A percentile compares a stretch with the other conserved stretches of the same genome.
These are phyloP conservation scores for Taenaris catops DNA, from an alignment of 2,888 invertebrate species.

Conservation along the genomic window DNA sequence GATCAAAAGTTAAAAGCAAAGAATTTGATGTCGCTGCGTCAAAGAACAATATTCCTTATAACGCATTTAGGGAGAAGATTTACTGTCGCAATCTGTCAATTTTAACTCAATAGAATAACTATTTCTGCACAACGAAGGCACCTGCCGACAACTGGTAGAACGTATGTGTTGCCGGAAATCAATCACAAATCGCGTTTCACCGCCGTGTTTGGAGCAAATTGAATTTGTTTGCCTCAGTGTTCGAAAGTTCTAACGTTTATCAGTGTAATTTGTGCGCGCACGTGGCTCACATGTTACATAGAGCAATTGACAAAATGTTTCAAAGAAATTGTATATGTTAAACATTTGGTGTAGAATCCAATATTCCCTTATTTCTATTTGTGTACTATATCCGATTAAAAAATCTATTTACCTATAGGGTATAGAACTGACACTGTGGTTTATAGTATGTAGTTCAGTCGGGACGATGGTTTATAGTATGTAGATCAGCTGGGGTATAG, in stretches of 20 bases:
- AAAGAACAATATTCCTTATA: not conserved
- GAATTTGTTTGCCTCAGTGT: conserved; percentile 28
- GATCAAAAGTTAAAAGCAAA: not conserved
- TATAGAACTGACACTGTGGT: too few relatives aligned
- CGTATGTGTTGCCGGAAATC: conserved; percentile 30
- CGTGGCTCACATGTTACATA: not conserved
- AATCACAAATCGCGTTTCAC: conserved; percentile 30
- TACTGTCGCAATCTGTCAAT: conserved; percentile 27
- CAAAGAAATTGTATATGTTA: too few relatives aligned
- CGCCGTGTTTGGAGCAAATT: conserved; percentile 27
- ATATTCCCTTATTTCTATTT: too few relatives aligned
- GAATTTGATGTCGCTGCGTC: not conserved
- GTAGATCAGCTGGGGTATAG: too few relatives aligned
- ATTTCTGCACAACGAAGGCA: conserved; percentile 25
- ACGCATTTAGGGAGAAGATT: not conserved
- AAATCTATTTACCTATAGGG: too few relatives aligned
- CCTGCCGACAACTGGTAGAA: conserved; percentile 23
- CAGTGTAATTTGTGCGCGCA: conserved; percentile 23
- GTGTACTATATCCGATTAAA: too few relatives aligned
- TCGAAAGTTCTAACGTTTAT: conserved; percentile 19
- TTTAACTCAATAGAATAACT: conserved; percentile 29
- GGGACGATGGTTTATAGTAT: too few relatives aligned
- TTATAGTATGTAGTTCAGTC: too few relatives aligned
- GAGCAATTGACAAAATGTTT: too few relatives aligned
- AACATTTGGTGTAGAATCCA: too few relatives aligned